These are phyloP conservation scores for Vesta saturnalis DNA, from an alignment of 2,888 invertebrate genomes.

Conservation along the genomic window DNA sequence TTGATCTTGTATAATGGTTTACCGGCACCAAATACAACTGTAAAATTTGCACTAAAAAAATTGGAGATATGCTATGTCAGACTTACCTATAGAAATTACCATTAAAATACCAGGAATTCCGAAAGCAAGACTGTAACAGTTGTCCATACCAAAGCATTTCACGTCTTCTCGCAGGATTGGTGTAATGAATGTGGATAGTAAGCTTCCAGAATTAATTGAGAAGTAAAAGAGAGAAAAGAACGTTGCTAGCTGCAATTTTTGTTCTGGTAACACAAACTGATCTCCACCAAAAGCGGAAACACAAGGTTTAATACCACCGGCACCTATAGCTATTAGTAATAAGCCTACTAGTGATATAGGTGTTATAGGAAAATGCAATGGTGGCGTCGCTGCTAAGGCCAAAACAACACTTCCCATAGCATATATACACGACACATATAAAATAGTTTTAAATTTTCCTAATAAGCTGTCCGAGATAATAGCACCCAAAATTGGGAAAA, in stretches of 20 bases:
- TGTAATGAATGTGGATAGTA: slow-evolving; percentile 87
- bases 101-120: slow-evolving; percentile 89
- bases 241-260: slow-evolving; percentile 78
- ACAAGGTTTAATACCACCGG: slow-evolving; percentile 96
- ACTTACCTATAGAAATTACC: slow-evolving; percentile 81
- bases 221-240: slow-evolving; percentile 97
- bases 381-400: slow-evolving; percentile 74
- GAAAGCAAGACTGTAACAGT: slow-evolving; percentile 88
- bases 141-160: slow-evolving; percentile 78
- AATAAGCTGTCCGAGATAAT: slow-evolving; percentile 93
- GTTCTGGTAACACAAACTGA: slow-evolving; percentile 85
- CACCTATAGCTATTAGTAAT: slow-evolving; percentile 84
- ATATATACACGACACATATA: slow-evolving; percentile 89
- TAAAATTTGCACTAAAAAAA: slow-evolving; percentile 44
- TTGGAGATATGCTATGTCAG: not conserved
- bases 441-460: slow-evolving; percentile 90
- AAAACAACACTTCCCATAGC: slow-evolving; percentile 84
- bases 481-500: slow-evolving; percentile 90
- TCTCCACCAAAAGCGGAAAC: slow-evolving; percentile 96
- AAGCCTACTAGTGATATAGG: slow-evolving; percentile 68
- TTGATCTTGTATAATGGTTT: slow-evolving; percentile 79
- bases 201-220: slow-evolving; percentile 90
- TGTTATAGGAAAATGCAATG: slow-evolving; percentile 67
- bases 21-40: slow-evolving; percentile 86
- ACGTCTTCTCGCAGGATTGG: slow-evolving; percentile 86